Percentiles rank a stretch among this genome's conserved stretches.
Conservation (phyloP, 2,113 vertebrate genomes). For the Pristiophorus japonicus region DNA sequence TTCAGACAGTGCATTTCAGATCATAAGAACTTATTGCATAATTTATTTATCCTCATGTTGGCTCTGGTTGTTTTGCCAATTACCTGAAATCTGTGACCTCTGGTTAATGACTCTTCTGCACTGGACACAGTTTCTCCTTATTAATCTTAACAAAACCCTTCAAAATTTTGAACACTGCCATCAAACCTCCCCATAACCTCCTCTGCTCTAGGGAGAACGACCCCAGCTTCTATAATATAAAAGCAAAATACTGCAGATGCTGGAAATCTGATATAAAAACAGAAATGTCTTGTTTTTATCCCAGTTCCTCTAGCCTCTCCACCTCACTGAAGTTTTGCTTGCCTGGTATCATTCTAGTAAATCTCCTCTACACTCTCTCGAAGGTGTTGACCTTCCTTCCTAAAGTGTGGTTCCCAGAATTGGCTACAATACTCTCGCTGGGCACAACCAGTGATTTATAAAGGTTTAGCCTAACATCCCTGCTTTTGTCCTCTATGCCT, state of each 20-base stretch:
- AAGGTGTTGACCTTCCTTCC: background rate
- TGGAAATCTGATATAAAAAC: slow-evolving; percentile 9
- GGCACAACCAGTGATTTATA: background rate
- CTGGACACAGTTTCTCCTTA: background rate
- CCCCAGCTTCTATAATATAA: background rate
- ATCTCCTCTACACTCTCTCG: background rate
- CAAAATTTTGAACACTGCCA: background rate
- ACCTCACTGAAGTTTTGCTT: background rate
- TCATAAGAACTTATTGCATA: background rate
- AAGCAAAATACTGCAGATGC: background rate
- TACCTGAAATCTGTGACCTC: background rate
- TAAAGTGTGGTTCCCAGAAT: background rate
- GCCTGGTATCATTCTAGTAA: no score
- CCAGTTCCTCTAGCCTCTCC: background rate
- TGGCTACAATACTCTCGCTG: background rate
- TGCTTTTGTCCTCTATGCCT: background rate
- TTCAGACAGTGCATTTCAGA: background rate
- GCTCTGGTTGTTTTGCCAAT: background rate
- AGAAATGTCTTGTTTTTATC: background rate
- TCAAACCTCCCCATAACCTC: no score
- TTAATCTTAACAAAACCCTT: background rate
- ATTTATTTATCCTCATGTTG: background rate
- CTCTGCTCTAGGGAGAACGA: background rate
- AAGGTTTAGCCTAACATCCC: background rate
- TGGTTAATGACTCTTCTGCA: background rate